phyloP scores from a whole-genome alignment of 2,113 vertebrate species.

The Amazona guildingii region DNA sequence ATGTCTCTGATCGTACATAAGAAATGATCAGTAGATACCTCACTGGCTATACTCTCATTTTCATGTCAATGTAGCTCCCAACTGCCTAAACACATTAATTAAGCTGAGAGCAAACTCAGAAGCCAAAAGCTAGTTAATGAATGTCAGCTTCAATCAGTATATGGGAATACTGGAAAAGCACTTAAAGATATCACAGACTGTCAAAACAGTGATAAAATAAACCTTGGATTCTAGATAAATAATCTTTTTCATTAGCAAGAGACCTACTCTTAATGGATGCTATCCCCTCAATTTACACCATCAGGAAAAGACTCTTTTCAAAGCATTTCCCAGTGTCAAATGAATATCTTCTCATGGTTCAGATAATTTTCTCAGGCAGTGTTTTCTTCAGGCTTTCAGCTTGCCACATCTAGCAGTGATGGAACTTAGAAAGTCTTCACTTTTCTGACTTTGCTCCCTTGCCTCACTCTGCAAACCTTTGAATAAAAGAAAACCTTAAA shows the following conservation, averaged over 20 bases:
- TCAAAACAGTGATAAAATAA: conserved; percentile 56
- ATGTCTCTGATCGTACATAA: not conserved
- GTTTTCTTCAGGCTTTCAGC: not conserved
- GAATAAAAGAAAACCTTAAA: not conserved
- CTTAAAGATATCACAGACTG: conserved; percentile 21
- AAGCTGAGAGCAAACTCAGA: conserved; percentile 9
- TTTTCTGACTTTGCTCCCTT: not conserved
- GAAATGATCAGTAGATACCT: not conserved
- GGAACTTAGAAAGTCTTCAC: not conserved
- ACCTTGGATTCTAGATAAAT: conserved; percentile 13
- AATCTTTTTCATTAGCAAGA: conserved; percentile 28
- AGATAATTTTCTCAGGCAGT: not conserved
- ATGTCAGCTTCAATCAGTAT: conserved; percentile 5
- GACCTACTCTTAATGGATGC: not conserved
- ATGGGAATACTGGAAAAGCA: conserved; percentile 51
- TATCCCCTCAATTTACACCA: conserved; percentile 4
- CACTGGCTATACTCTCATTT: not conserved
- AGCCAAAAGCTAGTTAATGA: conserved; percentile 51
- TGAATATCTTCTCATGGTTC: not conserved
- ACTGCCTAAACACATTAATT: conserved; percentile 42
- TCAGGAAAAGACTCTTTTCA: conserved; percentile 30
- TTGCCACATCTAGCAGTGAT: not conserved
- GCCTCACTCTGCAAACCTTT: not conserved
- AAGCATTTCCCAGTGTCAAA: conserved; percentile 10
- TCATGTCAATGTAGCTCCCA: conserved; percentile 27